Evolutionary conservation across 2,113 vertebrate species (phyloP), one percentile per base, ranked within the genome.

Genomic region (Triplophysa rosa): DNA sequence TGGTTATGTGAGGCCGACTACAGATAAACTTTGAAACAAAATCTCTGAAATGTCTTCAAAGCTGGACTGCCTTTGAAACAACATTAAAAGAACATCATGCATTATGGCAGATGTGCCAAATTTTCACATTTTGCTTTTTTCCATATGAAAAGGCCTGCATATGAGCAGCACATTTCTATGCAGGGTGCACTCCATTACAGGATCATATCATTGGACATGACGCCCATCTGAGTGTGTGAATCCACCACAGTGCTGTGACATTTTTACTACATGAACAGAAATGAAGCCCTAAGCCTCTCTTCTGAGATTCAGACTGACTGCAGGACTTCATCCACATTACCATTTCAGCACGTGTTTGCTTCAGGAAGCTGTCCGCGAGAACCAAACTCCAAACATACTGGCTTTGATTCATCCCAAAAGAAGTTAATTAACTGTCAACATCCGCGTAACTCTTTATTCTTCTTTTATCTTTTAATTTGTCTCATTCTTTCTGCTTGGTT

Each of bases 351-450:
- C 74, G 58, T 23, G 80, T 69, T 74, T 67, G 64, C 49, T 72
- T 61, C 73, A 66, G 69, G 59, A 83, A 77, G 78, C 42, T 45
- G n/a, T 56, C 33, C 24, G 68, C 16, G 10, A 33, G 80, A 85
- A 75, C 9, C 13, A 26, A 66, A 65, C 72, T 66, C 74, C 37
- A 82, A 79, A 75, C 37, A 49, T 78, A 45, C 80, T 83, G 63
- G 65, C 74, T 72, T 81, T 83, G 81, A 81, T 80, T 76, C 65
- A 47, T 76, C 64, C 64, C 24, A 87, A 88, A 89, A 87, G 84
- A 83, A 89, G 87, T 89, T 89, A 86, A 92, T 91, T 90, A 89
- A 88, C 87, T 91, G 89, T 88, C 89, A 89, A 85, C 84, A 80
- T 87, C 85, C 82, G 82, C 84, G 78, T 81, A 84, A 62, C 74